Evolutionary conservation across 2,797 vertebrate genomes (phyloP), one percentile per base, ranked within the genome.

Genomic region (Trachops cirrhosus): DNA sequence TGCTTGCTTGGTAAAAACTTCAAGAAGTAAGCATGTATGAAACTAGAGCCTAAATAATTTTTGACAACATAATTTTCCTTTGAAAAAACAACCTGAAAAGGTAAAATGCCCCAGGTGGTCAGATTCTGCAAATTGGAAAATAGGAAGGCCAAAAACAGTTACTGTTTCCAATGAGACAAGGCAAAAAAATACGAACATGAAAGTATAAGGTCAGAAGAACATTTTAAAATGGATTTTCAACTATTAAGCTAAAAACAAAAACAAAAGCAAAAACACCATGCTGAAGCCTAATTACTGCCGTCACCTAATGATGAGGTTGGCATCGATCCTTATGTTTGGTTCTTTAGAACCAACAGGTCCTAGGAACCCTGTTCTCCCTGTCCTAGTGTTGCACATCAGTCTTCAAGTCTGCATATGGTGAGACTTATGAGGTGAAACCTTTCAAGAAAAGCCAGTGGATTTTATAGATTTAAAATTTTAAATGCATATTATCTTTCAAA

Each of bases 1-100:
- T 37, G 96, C 52, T 41, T 95, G 44, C 52, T 74, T 97, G 75
- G 86, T 5, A 2, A 93, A 94, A 96, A 95, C 41, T 90, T 64
- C 44, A 52, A 84, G 74, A 77, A 73, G 34, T 0, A 62, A 18
- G 19, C 7, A 2, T 15, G 86, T n/a, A 70, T n/a, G 26, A 68
- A 84, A 96, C 57, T 59, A 87, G 21, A 93, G 54, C 34, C 57
- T 88, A 86, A 90, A 68, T 85, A 91, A 86, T 68, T 92, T 94
- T 95, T 80, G 79, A 93, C 37, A 62, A 90, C 29, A 9, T 59
- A 70, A 84, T 90, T 91, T 93, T 92, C 50, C 48, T 64, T 94
- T 64, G 57, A 37, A 88, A 93, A 95, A 79, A 79, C 77, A 97
- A 89, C 64, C 7, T 93, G 57, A 52, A 93, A 89, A 89, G 74